Base-by-base conservation (phyloP, 1,140 invertebrate genomes). In the Penaeus chinensis region DNA sequence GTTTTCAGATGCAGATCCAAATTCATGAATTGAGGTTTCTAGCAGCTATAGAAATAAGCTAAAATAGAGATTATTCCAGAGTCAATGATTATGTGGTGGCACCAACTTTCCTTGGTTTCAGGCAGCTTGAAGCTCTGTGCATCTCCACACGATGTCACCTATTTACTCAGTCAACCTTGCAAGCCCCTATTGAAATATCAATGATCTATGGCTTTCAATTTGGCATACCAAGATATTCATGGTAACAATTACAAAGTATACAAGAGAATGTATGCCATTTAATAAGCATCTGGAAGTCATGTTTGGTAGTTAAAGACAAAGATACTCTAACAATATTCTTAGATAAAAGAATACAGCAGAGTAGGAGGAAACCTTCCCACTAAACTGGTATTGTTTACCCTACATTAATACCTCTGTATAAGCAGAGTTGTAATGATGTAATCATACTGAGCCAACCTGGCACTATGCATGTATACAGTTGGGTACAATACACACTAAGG, bases 301-400 rank as follows among this genome's bases (percentile, higher is more conserved):
- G 61, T 27, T 79, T 78, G 18, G 13, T 60, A n/a, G 54, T 0
- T 37, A 54, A 5, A 60, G 37, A 13, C 20, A 24, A 13, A 79
- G 54, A 54, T 60, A 24, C 69, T 84, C 82, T 84, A 60, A 32
- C 66, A 24, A 74, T 76, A 84, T 84, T 84, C 82, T 84, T 84
- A 77, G 11, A 16, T 16, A 54, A 74, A 84, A 84, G 82, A 84
- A 84, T 84, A 61, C 20, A n/a, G 54, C 37, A 47, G 82, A 84
- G 66, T 60, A 84, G 3, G 62, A 20, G 1, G 42, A 20, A 24
- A 24, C 24, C 18, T 24, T 22, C 61, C 77, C 20, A 18, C 77
- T 60, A 79, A n/a, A 54, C 42, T 79, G 47, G 24, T 47, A 47
- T 60, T 47, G 20, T 20, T 20, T 60, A 79, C 24, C 20, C 27